These are phyloP conservation scores for Anthopleura xanthogrammica DNA, from an alignment of 92 coral and sea anemone species.

Conservation along the genomic window DNA sequence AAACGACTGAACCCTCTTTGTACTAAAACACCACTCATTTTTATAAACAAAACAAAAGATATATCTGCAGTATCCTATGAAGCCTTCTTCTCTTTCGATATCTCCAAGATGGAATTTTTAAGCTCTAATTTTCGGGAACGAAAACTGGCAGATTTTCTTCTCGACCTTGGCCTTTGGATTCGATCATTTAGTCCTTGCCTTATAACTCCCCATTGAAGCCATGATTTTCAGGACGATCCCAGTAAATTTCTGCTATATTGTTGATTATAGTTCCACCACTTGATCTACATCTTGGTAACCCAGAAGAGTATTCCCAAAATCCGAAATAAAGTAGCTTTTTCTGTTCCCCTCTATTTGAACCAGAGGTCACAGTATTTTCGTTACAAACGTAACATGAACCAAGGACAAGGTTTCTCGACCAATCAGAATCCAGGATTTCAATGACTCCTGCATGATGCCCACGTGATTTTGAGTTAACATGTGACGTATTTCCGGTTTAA, in stretches of 20 bases:
- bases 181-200: background rate
- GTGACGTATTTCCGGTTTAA: background rate
- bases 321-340: background rate
- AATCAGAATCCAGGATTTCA: slow-evolving; percentile 18
- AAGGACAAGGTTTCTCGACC: background rate
- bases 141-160: background rate
- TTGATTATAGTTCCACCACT: background rate
- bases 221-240: background rate
- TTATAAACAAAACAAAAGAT: background rate
- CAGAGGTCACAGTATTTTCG: background rate
- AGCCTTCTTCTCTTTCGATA: background rate
- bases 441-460: background rate
- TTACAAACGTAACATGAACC: background rate
- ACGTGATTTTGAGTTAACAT: background rate
- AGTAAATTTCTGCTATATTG: background rate
- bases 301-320: background rate
- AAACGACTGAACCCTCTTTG: slow-evolving; percentile 7
- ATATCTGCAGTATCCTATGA: background rate
- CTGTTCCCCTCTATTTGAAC: background rate
- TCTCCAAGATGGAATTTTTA: background rate
- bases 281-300: background rate
- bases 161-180: slow-evolving; percentile 9
- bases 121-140: background rate
- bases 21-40: slow-evolving; percentile 19
- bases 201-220: background rate